phyloP scores from a whole-genome alignment of 2,888 invertebrate species.

The Hipparchia semele region DNA sequence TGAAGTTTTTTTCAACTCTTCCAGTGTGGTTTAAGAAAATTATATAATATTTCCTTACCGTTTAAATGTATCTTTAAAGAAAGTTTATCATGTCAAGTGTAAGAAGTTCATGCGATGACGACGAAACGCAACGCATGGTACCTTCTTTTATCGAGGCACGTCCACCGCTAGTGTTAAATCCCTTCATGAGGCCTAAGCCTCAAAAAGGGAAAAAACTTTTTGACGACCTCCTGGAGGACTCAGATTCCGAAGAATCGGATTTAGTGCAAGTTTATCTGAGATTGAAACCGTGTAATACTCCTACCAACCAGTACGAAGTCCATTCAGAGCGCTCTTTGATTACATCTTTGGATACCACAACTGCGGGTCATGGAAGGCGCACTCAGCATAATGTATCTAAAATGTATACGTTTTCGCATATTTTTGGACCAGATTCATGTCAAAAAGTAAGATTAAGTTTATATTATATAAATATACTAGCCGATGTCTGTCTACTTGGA shows the following conservation, averaged over 20 bases:
- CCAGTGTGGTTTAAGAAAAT: not conserved
- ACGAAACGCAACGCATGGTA: constrained; percentile 58
- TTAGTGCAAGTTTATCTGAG: constrained; percentile 80
- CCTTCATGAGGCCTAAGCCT: constrained; percentile 73
- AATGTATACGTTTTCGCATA: constrained; percentile 75
- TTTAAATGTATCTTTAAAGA: not conserved
- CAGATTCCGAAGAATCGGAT: constrained; percentile 66
- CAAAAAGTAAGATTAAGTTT: constrained; percentile 62
- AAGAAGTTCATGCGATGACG: constrained; percentile 60
- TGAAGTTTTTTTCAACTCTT: not conserved
- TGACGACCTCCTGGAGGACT: constrained; percentile 68
- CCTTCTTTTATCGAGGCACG: constrained; percentile 78
- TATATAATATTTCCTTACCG: not conserved
- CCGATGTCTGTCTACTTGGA: not conserved
- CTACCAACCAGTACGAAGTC: constrained; percentile 67
- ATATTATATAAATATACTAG: not conserved
- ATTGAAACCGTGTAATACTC: constrained; percentile 70
- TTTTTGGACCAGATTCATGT: constrained; percentile 62
- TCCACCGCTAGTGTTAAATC: constrained; percentile 72
- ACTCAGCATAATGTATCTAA: constrained; percentile 76
- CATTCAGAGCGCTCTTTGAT: constrained; percentile 65
- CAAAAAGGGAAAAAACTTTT: constrained; percentile 68
- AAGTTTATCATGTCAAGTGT: constrained; percentile 51
- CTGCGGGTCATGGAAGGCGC: constrained; percentile 65
- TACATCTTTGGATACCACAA: constrained; percentile 68